phyloP scores from a whole-genome alignment of 2,113 vertebrate genomes.

The Ictalurus furcatus region DNA sequence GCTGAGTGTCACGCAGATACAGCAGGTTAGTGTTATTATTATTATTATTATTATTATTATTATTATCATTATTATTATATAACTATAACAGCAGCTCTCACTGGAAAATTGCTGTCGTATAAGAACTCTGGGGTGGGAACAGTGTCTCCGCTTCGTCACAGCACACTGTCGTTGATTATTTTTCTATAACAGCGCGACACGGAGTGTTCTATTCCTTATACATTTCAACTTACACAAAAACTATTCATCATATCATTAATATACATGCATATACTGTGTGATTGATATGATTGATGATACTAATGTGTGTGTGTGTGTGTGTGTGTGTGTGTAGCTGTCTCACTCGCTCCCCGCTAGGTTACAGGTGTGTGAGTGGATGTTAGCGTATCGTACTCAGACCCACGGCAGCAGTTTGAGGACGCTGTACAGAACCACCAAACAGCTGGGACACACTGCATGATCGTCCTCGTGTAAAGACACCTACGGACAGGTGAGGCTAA shows the following conservation, averaged over 20 bases:
- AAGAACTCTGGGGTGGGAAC: not conserved
- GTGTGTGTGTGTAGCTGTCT: constrained; percentile 60
- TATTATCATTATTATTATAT: not conserved
- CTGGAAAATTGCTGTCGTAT: not conserved
- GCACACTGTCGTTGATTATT: not conserved
- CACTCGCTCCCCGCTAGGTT: constrained; percentile 63
- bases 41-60: constrained; percentile 12
- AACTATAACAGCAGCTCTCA: not conserved
- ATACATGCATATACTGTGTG: not conserved
- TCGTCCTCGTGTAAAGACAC: constrained; percentile 70
- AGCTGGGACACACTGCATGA: constrained; percentile 58
- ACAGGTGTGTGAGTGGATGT: constrained; percentile 60
- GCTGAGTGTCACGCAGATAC: constrained; percentile 28
- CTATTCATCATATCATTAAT: not conserved
- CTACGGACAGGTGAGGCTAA: constrained; percentile 63
- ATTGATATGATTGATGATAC: not conserved
- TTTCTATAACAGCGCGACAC: not conserved
- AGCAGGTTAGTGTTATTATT: constrained; percentile 38
- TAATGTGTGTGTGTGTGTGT: constrained; percentile 5
- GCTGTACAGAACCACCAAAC: constrained; percentile 72
- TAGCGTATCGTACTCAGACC: constrained; percentile 65
- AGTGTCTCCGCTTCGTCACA: not conserved
- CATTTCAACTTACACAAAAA: not conserved
- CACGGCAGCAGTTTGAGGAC: constrained; percentile 72
- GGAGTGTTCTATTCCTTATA: not conserved